Base-by-base conservation (phyloP, 2,888 invertebrate species). In the Aelia acuminata region DNA sequence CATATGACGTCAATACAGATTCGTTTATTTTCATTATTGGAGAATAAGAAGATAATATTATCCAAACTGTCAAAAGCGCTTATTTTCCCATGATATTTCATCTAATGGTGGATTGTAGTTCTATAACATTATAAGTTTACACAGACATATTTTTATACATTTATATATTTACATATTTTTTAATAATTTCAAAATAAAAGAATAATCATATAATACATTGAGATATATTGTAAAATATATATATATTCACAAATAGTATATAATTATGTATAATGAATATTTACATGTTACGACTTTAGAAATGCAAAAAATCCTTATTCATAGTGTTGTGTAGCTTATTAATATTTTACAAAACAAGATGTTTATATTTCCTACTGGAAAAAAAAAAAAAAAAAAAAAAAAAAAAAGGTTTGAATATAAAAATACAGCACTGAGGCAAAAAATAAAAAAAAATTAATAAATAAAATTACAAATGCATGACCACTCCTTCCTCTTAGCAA, bases 51-150 rank as follows among this genome's bases (percentile, higher is more conserved):
- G 85, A 85, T 35, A 53, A 85, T 39, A 85, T 39, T 35, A 50
- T 49, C 53, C 50, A 85, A 85, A 85, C 50, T 57, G 57, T 85
- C 50, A 39, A 53, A 85, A 85, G 85, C 85, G 85, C 85, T 85
- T 85, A 85, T 85, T 85, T 85, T 85, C 85, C 85, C 85, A 53
- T 57, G 31, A 53, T 85, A 50, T 85, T 85, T 85, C 84, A 49
- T 84, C 50, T 85, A 53, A 39, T 53, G 49, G 49, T 50, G 53
- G 35, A 39, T 85, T 53, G 39, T 49, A 85, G 35, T 35, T 57
- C 50, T 85, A 50, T 39, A 50, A 85, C 35, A 8, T 39, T 39
- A 50, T n/a, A 85, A 35, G 49, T 85, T 53, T 85, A 53, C 49
- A 53, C 48, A 84, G 48, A 84, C 47, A 84, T 84, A 49, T 22